Conservation (phyloP, 2,888 invertebrate species). For the Thera britannica region DNA sequence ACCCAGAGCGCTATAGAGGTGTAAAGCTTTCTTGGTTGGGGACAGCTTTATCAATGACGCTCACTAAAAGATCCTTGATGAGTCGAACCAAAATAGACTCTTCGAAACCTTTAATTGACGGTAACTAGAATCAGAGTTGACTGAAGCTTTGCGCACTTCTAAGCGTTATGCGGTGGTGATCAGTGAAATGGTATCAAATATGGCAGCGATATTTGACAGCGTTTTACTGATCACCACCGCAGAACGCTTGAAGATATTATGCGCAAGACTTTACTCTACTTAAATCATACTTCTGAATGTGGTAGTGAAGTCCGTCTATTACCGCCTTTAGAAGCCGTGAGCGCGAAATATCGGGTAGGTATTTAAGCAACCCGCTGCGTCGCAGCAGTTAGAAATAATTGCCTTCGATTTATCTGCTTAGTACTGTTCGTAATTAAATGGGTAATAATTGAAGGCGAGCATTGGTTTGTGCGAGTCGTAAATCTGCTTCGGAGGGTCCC, state of each 20-base stretch:
- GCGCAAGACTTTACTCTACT: not conserved
- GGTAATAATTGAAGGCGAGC: constrained; percentile 76
- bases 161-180: no score
- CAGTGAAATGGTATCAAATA: no score
- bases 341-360: constrained; percentile 66
- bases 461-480: constrained; percentile 64
- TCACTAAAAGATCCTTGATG: no score
- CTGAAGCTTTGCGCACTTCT: no score
- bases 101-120: no score
- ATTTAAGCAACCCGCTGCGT: constrained; percentile 70
- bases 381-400: constrained; percentile 77
- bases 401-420: constrained; percentile 71
- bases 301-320: constrained; percentile 11
- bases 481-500: constrained; percentile 53
- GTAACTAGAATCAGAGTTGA: no score
- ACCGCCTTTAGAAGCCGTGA: constrained; percentile 52
- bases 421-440: constrained; percentile 76
- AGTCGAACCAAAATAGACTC: no score
- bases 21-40: not conserved
- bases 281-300: not conserved
- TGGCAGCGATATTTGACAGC: no score
- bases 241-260: no score
- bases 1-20: not conserved
- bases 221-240: no score
- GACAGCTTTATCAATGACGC: not conserved